phyloP scores from a whole-genome alignment of 2,797 vertebrate genomes.

The Botia almorhae region DNA sequence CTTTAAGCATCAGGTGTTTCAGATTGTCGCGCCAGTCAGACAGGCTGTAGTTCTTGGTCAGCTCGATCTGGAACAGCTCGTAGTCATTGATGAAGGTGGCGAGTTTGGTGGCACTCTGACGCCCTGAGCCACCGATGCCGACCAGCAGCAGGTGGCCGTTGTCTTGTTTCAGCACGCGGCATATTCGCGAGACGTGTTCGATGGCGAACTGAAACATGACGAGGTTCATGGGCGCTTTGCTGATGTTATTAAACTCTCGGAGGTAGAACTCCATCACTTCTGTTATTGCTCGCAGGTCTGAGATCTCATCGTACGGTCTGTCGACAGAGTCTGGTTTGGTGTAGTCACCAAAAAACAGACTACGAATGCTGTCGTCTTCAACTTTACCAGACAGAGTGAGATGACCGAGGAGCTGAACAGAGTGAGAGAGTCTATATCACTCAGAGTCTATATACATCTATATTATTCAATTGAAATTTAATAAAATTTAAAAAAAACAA shows the following conservation, averaged over 20 bases:
- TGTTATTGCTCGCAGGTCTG: conserved; percentile 80
- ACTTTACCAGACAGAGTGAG: conserved; percentile 82
- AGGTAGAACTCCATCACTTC: conserved; percentile 88
- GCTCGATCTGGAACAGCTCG: conserved; percentile 90
- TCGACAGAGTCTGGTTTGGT: conserved; percentile 75
- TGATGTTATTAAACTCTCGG: conserved; percentile 88
- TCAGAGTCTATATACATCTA: background rate
- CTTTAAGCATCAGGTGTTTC: conserved; percentile 88
- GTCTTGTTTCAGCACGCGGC: conserved; percentile 90
- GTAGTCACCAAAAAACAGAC: conserved; percentile 92
- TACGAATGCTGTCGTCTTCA: conserved; percentile 83
- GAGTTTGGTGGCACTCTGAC: conserved; percentile 88
- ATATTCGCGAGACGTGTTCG: conserved; percentile 93
- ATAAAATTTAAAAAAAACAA: no score
- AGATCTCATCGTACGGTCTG: conserved; percentile 89
- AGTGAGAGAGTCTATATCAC: conserved; percentile 3
- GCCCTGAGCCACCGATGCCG: conserved; percentile 89
- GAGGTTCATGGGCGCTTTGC: conserved; percentile 90
- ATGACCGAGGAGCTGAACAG: conserved; percentile 83
- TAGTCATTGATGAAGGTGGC: conserved; percentile 87
- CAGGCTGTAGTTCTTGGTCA: conserved; percentile 85
- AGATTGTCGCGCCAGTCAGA: conserved; percentile 90
- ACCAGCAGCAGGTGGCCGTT: conserved; percentile 89
- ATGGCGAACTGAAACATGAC: conserved; percentile 95
- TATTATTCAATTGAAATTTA: background rate